Percentiles rank a stretch among this genome's conserved stretches.
Evolutionary conservation across 2,888 invertebrate species (phyloP).

Genomic region (Ariolimax columbianus): DNA sequence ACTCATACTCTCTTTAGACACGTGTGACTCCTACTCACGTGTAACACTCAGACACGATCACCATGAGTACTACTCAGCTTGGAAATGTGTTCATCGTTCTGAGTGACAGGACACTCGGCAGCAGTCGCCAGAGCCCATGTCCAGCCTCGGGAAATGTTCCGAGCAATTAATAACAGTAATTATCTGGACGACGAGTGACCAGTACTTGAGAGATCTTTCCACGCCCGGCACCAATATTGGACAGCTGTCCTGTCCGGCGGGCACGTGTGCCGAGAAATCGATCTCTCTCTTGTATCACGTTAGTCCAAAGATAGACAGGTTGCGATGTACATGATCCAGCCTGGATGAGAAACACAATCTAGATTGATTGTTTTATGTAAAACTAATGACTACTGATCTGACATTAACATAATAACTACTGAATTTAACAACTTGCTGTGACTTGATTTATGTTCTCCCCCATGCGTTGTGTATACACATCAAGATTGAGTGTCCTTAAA

Average conservation of each 20-base stretch:
- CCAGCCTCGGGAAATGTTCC: not conserved
- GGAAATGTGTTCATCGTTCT: conserved; percentile 26
- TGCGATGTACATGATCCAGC: not conserved
- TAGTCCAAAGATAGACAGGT: not conserved
- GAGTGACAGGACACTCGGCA: conserved; percentile 33
- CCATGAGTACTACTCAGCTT: conserved; percentile 7
- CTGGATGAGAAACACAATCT: too few relatives aligned
- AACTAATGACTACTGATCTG: too few relatives aligned
- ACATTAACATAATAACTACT: too few relatives aligned
- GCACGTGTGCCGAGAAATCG: not conserved
- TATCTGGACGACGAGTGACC: conserved; percentile 31
- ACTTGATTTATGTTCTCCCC: too few relatives aligned
- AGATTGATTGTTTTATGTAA: too few relatives aligned
- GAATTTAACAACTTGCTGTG: too few relatives aligned
- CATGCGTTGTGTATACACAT: too few relatives aligned
- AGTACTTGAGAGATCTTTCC: conserved; percentile 14
- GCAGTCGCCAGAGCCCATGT: conserved; percentile 7
- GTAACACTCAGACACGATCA: conserved; percentile 11
- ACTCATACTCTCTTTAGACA: not conserved
- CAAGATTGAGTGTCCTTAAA: too few relatives aligned
- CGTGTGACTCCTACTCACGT: not conserved
- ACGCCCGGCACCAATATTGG: conserved; percentile 15
- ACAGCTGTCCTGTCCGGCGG: conserved; percentile 7
- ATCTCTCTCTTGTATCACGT: conserved; percentile 7
- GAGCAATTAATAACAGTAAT: conserved; percentile 45